phyloP scores from a whole-genome alignment of 2,888 invertebrate species.

The Nycteola revayana region DNA sequence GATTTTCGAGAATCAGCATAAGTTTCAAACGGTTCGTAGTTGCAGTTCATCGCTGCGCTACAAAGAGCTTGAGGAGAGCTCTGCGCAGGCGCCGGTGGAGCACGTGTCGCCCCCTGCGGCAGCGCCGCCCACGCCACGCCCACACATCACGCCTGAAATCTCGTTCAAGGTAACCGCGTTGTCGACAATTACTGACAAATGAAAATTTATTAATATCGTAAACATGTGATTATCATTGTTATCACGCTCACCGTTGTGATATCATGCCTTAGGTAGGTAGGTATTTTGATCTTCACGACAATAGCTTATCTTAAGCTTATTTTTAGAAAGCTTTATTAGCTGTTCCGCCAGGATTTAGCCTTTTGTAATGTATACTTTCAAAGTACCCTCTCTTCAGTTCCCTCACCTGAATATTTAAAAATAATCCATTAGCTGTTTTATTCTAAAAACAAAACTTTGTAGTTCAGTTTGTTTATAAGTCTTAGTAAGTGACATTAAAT shows the following conservation, averaged over 20 bases:
- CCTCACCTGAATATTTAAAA: too few species aligned
- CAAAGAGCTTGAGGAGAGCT: constrained; percentile 72
- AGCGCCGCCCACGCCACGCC: constrained; percentile 42
- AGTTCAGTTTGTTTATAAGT: too few species aligned
- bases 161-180: constrained; percentile 80
- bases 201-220: constrained; percentile 22
- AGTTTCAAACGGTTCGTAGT: constrained; percentile 82
- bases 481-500: too few species aligned
- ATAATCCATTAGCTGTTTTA: too few species aligned
- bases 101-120: constrained; percentile 39
- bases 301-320: too few species aligned
- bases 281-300: too few species aligned
- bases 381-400: too few species aligned
- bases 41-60: constrained; percentile 80
- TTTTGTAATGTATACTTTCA: too few species aligned
- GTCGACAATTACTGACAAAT: constrained; percentile 4
- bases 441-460: too few species aligned
- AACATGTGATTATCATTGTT: background rate
- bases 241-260: too few species aligned
- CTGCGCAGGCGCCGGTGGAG: constrained; percentile 42
- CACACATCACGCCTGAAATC: constrained; percentile 59
- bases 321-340: background rate
- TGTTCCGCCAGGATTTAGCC: too few species aligned
- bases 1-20: constrained; percentile 87
- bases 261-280: too few species aligned